A percentile compares a stretch with the other conserved stretches of the same genome.
Evolutionary conservation across 2,113 vertebrate species (phyloP).

Genomic region (Romanogobio albipinnatus): DNA sequence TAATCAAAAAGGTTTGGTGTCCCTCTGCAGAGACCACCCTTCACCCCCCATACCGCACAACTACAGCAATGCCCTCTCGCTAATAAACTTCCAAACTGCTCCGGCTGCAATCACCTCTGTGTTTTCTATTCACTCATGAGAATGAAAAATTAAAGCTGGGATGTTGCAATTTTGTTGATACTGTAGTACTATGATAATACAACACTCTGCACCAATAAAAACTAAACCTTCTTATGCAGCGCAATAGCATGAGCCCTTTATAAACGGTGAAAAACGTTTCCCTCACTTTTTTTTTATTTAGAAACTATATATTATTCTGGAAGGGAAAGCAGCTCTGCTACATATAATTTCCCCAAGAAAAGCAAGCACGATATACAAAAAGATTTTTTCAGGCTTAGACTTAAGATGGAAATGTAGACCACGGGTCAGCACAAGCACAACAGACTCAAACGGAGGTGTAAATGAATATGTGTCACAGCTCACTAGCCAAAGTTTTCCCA

Average conservation of each 20-base stretch:
- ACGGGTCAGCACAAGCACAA: background rate
- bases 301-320: background rate
- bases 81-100: background rate
- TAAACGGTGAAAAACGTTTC: background rate
- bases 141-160: no score
- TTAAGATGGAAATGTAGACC: background rate
- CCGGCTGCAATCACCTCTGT: no score
- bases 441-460: conserved; percentile 14
- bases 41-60: background rate
- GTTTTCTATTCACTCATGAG: no score
- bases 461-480: conserved; percentile 32
- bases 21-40: background rate
- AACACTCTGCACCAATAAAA: no score
- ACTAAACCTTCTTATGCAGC: background rate
- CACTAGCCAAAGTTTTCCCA: conserved; percentile 19
- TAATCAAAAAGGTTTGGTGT: no score
- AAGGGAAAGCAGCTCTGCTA: background rate
- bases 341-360: background rate
- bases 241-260: background rate
- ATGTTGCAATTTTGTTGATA: no score
- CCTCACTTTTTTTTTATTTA: background rate
- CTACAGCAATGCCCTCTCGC: background rate
- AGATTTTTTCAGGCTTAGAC: background rate
- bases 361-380: background rate
- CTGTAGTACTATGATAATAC: no score